Evolutionary conservation across 2,888 invertebrate genomes (phyloP).

Genomic region (Leptarthrus brevirostris): DNA sequence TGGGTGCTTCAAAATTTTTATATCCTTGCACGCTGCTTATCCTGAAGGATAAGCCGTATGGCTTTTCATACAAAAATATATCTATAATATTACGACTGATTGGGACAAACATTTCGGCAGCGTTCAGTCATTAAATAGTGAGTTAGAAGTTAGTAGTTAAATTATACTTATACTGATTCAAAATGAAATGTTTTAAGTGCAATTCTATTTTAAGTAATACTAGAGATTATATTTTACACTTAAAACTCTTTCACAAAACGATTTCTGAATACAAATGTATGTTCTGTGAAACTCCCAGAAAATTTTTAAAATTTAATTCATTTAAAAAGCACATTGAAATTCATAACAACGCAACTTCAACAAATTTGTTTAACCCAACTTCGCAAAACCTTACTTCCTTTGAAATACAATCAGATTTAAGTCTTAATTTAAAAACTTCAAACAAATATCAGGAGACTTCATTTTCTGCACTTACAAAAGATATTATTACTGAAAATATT

Average conservation of each 20-base stretch:
- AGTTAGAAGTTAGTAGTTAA: no score
- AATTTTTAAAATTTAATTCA: constrained; percentile 18
- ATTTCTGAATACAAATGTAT: constrained; percentile 9
- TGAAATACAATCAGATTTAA: not conserved
- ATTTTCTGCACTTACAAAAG: not conserved
- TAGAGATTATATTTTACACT: not conserved
- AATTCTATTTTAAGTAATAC: no score
- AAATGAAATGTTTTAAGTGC: no score
- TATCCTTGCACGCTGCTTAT: not conserved
- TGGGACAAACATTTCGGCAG: not conserved
- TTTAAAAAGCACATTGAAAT: constrained; percentile 19
- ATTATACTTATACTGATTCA: not conserved
- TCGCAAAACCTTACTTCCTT: not conserved
- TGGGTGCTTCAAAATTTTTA: not conserved
- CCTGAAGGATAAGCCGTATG: not conserved
- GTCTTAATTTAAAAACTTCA: no score
- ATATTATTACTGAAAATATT: not conserved
- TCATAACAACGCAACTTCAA: not conserved
- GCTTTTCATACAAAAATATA: constrained; percentile 2
- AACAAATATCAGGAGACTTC: not conserved
- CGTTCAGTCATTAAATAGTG: not conserved
- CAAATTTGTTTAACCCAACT: not conserved
- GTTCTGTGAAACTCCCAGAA: not conserved
- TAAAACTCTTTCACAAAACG: not conserved
- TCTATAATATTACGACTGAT: not conserved